Base-by-base conservation (phyloP, 1,140 invertebrate species). In the Drosophila pseudoananassae region DNA sequence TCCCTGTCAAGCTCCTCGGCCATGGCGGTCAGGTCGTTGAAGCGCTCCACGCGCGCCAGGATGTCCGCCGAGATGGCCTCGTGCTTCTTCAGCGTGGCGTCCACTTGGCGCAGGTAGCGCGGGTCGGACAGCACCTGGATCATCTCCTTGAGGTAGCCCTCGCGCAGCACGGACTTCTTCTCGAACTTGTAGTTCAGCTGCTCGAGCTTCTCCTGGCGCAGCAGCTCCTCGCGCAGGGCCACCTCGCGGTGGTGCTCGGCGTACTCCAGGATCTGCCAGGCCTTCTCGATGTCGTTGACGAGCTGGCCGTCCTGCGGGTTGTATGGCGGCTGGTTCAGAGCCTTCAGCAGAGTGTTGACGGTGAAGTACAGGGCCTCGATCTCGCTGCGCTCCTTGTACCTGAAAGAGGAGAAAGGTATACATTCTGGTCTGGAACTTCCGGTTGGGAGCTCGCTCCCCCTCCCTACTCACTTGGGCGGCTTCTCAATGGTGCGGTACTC, bases 1-100 rank as follows among this genome's bases (percentile, higher is more conserved):
- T 99, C 98, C 40, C 94, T 93, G 2, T 98, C 95, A 40, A 99
- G 93, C 89, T 99, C 98, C 53, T 96, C 95, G 1, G 96, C 97
- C 96, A 99, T 98, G 68, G 96, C 96, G 0, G 96, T 97, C 64
- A 99, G 93, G 92, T 98, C 96, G 77, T 98, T 95, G 91, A 99
- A 99, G 7, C 99, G 94, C 91, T 99, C 98, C 91, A 98, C 96
- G 91, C 98, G 94, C 4, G 98, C 97, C 31, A 98, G 92, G 65
- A 99, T 99, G 90, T 99, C 98, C 0, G 98, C 98, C 77, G 97
- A 97, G 52, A 99, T 98, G 17, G 98, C 98, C 93, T 99, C 98
- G 91, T 99, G 98, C 91, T 99, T 99, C 93, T 99, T 99, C 5
- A 99, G 95, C 0, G 98, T 98, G 8, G 98, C 98, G 90, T 99